A percentile compares a stretch with the other conserved stretches of the same genome.
Evolutionary conservation across 2,797 vertebrate genomes (phyloP).

Genomic region (Schizopygopsis pylzovi): DNA sequence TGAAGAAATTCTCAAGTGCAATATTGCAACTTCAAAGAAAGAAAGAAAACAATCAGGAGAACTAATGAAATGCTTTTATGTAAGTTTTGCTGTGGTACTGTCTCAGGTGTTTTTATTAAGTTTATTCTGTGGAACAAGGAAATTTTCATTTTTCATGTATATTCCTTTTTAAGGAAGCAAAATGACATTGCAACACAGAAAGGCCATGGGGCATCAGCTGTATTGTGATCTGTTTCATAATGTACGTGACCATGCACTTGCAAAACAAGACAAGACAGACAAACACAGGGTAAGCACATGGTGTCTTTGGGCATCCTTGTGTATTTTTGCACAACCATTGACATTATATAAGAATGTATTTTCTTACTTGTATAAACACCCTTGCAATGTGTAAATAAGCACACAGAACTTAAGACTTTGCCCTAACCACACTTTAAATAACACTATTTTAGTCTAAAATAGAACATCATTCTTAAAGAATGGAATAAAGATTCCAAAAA

Average conservation of each 20-base stretch:
- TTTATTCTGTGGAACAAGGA: neutral
- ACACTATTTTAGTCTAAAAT: neutral
- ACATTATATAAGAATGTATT: neutral
- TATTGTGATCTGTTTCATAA: slow-evolving; percentile 16
- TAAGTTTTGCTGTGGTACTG: neutral
- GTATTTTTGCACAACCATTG: slow-evolving; percentile 1
- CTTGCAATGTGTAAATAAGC: neutral
- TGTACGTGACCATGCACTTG: neutral
- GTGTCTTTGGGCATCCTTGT: neutral
- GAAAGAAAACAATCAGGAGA: slow-evolving; percentile 1
- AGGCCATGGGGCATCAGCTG: neutral
- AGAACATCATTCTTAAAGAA: neutral
- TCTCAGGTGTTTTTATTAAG: neutral
- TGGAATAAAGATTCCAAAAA: neutral
- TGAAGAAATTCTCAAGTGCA: slow-evolving; percentile 32
- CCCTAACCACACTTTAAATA: neutral
- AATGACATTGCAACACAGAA: slow-evolving; percentile 40
- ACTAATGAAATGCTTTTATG: neutral
- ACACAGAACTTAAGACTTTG: neutral
- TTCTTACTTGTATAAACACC: neutral
- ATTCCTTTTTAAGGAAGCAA: neutral
- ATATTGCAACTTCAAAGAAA: slow-evolving; percentile 13
- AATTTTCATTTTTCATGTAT: too few species aligned
- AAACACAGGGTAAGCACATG: slow-evolving; percentile 1
- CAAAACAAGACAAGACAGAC: neutral